A percentile compares a stretch with the other conserved stretches of the same genome.
phyloP scores from a whole-genome alignment of 2,113 vertebrate species.

The Saccopteryx bilineata region DNA sequence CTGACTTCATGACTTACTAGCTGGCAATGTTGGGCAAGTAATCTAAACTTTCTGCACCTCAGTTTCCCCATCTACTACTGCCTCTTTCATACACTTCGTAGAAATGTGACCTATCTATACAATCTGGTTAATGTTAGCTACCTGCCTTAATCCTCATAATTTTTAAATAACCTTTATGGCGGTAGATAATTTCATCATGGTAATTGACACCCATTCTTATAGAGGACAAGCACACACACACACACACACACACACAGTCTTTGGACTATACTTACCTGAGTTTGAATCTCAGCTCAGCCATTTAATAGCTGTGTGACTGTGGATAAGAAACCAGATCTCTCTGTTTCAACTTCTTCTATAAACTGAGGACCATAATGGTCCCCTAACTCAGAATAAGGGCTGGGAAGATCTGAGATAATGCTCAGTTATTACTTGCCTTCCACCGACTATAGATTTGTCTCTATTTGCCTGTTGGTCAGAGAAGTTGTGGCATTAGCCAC shows the following conservation, averaged over 20 bases:
- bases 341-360: background rate
- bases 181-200: no score
- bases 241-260: no score
- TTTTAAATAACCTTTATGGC: background rate
- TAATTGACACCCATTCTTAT: background rate
- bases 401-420: background rate
- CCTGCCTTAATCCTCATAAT: background rate
- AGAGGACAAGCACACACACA: background rate
- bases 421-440: background rate
- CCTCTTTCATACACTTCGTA: background rate
- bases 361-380: rapidly evolving
- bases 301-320: background rate
- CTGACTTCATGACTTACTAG: rapidly evolving
- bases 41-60: background rate
- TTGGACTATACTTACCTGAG: background rate
- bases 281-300: background rate
- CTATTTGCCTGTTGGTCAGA: background rate
- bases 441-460: background rate
- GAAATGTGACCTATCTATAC: background rate
- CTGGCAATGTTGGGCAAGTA: background rate
- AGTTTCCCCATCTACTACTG: rapidly evolving
- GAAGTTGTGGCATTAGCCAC: background rate
- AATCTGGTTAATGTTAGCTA: background rate
- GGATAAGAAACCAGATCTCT: background rate
- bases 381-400: background rate